Evolutionary conservation across 2,797 vertebrate genomes (phyloP).

Genomic region (Delichon dasypus): DNA sequence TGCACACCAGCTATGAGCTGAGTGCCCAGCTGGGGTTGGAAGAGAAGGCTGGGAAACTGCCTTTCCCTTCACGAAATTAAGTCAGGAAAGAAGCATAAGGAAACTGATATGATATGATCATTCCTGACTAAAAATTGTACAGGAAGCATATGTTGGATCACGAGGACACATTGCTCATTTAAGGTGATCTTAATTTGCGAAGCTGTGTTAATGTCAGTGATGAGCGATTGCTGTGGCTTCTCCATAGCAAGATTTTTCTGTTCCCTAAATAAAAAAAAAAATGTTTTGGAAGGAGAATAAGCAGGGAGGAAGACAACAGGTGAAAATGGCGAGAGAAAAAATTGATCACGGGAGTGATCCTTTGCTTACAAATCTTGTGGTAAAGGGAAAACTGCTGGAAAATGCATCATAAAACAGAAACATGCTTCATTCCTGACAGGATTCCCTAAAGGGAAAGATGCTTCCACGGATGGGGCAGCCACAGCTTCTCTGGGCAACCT

Average conservation of each 20-base stretch:
- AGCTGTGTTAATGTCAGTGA: background rate
- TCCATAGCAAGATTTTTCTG: background rate
- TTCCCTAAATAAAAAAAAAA: background rate
- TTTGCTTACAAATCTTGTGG: background rate
- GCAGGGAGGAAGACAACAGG: background rate
- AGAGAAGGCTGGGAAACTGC: background rate
- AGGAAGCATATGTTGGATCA: background rate
- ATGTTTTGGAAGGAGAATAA: background rate
- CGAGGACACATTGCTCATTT: background rate
- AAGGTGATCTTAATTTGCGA: background rate
- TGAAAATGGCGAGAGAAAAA: background rate
- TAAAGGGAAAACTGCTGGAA: background rate
- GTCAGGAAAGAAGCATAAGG: background rate
- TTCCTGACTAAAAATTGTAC: background rate
- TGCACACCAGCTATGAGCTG: background rate
- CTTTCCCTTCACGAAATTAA: conserved; percentile 2
- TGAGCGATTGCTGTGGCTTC: background rate
- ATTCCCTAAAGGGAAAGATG: background rate
- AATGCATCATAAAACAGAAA: background rate
- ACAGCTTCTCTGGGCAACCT: background rate
- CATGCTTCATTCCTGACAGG: background rate
- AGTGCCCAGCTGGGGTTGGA: background rate
- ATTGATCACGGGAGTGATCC: background rate
- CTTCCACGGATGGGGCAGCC: background rate
- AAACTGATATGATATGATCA: rapidly evolving